Base-by-base conservation (phyloP, 2,888 invertebrate genomes). In the Ischnura elegans region DNA sequence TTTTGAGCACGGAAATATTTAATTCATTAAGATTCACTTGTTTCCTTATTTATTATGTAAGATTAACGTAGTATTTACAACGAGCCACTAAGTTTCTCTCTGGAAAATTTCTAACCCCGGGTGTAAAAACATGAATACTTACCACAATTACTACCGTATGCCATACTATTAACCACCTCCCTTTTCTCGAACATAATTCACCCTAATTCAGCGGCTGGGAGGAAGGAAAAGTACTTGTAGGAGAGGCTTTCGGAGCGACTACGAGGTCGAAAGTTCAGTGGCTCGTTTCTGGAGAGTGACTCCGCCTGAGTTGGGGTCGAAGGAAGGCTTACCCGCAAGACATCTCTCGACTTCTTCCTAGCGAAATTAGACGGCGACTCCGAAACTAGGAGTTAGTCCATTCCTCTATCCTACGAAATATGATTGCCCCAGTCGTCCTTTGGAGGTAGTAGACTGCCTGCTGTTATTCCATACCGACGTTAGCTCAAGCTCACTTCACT, bases 221-320 rank as follows among this genome's bases (percentile, higher is more conserved):
- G 47, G 13, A 13, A 5, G 61, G 21, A 25, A 61, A 25, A 25
- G 25, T 19, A 25, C 21, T 5, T 25, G n/a, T 19, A n/a, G 61
- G 16, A 8, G n/a, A n/a, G n/a, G 61, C n/a, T 19, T 5, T n/a
- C 51, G n/a, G 6, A n/a, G 21, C 61, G n/a, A n/a, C 61, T 61
- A n/a, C 61, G 4, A 61, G 61, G 61, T 61, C 61, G 61, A 61
- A 61, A 61, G 61, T 61, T 61, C 61, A 61, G n/a, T n/a, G 8
- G 61, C n/a, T 61, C 61, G 61, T 61, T 61, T 61, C 61, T n/a
- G n/a, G 61, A 61, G 61, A n/a, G 61, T 61, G 61, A 61, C 61
- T 61, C 61, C n/a, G 10, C n/a, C 61, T 6, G 21, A n/a, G 61
- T n/a, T n/a, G n/a, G 25, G 61, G n/a, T 61, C 61, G 61, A 51